Base-by-base conservation (phyloP, 1,140 invertebrate species). In the Bombus impatiens region DNA sequence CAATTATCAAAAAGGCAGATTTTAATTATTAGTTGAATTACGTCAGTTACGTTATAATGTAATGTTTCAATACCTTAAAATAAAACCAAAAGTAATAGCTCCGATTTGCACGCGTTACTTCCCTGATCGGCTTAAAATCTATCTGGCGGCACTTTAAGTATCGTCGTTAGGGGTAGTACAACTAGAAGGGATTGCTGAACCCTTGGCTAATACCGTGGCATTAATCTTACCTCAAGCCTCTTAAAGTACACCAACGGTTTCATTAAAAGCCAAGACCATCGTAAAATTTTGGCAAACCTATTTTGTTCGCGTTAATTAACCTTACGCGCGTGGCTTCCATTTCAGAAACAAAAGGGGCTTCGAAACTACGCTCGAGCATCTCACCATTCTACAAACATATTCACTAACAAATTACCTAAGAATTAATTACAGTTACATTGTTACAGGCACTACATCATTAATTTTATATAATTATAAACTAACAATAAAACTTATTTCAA, bases 291-390 rank as follows among this genome's bases (percentile, higher is more conserved):
- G 59, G 59, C 77, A 80, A 57, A 40, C 32, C 25, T 42, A 78
- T 74, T 78, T 82, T 68, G 25, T 71, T 71, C 62, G 32, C 71
- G 80, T 87, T 87, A 77, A 90, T 90, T 84, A 87, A 87, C 82
- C 67, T 10, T 13, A 13, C 18, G 13, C 59, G 62, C 40, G 13
- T 44, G 53, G 35, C 22, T 22, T 32, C 47, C 35, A 57, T 74
- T n/a, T 32, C 4, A 9, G 22, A 13, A 44, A 84, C 83, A 72
- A 84, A 71, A 44, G 77, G n/a, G 6, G n/a, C 5, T 8, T 2
- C 5, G 12, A 44, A 32, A 25, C 22, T 37, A 12, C 8, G 57
- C 2, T 68, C 42, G 13, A 47, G 12, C 12, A 8, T 22, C 40
- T 40, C 35, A 8, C 1, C 62, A 15, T 13, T 8, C 28, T 6